Percentiles rank a stretch among this genome's conserved stretches.
These are phyloP conservation scores for Rhinolophus sinicus DNA, from an alignment of 2,113 vertebrate genomes.

Conservation along the genomic window DNA sequence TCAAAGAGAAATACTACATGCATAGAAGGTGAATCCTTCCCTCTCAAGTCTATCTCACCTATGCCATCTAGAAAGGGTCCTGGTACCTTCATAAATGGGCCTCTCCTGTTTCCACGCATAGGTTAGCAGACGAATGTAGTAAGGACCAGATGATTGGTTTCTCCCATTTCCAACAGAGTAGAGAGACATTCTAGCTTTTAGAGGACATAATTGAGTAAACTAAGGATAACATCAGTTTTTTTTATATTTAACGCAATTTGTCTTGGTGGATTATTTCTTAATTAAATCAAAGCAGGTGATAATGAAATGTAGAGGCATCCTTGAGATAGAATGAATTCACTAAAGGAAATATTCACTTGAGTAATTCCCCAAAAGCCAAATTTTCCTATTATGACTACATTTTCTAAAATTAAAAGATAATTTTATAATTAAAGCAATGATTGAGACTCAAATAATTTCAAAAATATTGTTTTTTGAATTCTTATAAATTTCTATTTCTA, in stretches of 20 bases:
- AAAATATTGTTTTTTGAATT: not conserved
- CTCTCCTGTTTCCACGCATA: not conserved
- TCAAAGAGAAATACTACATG: not conserved
- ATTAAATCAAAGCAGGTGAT: not conserved
- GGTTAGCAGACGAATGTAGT: not conserved
- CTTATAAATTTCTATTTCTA: conserved; percentile 20
- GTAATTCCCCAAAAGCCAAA: not conserved
- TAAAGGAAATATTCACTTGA: not conserved
- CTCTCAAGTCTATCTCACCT: not conserved
- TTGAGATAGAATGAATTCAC: not conserved
- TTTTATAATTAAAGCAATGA: not conserved
- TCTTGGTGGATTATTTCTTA: not conserved
- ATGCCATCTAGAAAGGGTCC: not conserved
- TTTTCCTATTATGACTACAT: not conserved
- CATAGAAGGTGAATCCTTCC: not conserved
- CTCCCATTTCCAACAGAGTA: not conserved
- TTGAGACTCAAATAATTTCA: not conserved
- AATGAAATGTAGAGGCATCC: not conserved
- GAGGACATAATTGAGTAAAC: not conserved
- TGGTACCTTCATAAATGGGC: not conserved
- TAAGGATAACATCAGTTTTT: not conserved
- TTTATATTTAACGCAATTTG: not conserved
- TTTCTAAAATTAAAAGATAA: conserved; percentile 10
- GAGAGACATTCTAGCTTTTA: not conserved
- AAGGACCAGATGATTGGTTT: not conserved